Evolutionary conservation across 2,113 vertebrate genomes (phyloP), one percentile per base, ranked within the genome.

Genomic region (Centropus bengalensis): DNA sequence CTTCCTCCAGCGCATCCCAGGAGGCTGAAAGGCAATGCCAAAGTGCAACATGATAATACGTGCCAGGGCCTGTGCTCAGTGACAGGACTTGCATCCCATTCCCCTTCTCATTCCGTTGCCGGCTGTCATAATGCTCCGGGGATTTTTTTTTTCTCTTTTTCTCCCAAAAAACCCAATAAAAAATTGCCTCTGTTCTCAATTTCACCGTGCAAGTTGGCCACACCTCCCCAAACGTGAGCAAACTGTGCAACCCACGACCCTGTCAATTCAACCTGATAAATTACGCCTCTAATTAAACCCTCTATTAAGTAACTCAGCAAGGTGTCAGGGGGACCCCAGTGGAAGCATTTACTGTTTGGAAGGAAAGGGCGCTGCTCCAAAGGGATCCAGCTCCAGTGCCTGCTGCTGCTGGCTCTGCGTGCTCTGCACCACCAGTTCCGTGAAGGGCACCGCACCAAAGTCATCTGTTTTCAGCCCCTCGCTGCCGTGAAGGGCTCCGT

Each of bases 361-460:
- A 96, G 99, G 99, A 94, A 99, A 99, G 0, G 99, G 99, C 59
- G 99, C 99, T 2, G 99, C 99, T 91, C 99, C 99, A n/a, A 99
- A 99, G 9, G 99, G 99, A 96, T 99, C 99, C 19, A 99, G 96
- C 82, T 99, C 99, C 10, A 97, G 96, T 1, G 97, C 30, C 58
- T 96, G 98, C 33, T 97, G 89, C 40, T 97, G 95, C 17, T 97
- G 98, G 92, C 98, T 90, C 70, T 97, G 97, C 4, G 97, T 79
- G 3, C 98, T 91, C 51, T 98, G 98, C 81, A 98, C 95, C 2
- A 99, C 99, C 62, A 99, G 95, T 97, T 99, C 99, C 14, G 99
- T 99, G 94, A 99, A 99, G 83, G 99, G 99, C 74, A 99, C 98
- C 0, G 99, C 99, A 47, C 99, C 99, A 38, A 99, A 99, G 71